Percentiles rank a stretch among this genome's conserved stretches.
These are phyloP conservation scores for Conus ventricosus DNA, from an alignment of 1,140 invertebrate genomes.

Conservation along the genomic window DNA sequence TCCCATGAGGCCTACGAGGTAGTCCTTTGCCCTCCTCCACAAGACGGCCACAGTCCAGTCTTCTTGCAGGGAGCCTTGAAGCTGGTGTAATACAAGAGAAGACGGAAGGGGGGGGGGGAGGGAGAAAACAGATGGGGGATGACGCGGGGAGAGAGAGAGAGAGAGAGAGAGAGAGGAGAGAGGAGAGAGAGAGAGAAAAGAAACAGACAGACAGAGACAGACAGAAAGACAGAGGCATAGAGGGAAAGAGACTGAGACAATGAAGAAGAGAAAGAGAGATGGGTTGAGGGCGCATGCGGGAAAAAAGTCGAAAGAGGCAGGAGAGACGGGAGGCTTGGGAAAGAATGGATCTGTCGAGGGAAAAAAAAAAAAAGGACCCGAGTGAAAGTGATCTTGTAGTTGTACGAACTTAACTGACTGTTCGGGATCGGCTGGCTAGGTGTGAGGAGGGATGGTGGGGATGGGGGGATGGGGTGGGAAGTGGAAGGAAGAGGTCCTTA, in stretches of 20 bases:
- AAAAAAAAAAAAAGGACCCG: background rate
- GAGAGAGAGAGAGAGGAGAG: background rate
- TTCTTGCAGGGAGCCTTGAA: too few relatives aligned
- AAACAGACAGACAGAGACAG: background rate
- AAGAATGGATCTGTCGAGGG: background rate
- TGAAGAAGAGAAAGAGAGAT: background rate
- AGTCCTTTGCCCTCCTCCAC: too few relatives aligned
- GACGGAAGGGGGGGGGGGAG: too few relatives aligned
- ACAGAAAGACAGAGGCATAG: background rate
- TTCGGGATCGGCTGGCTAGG: too few relatives aligned
- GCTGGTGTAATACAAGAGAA: too few relatives aligned
- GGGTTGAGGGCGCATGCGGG: background rate
- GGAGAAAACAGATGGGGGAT: too few relatives aligned
- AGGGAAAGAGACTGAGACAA: background rate
- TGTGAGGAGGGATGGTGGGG: background rate
- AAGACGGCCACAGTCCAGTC: too few relatives aligned
- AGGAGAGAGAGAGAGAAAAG: background rate
- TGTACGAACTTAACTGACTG: too few relatives aligned
- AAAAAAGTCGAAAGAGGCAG: background rate
- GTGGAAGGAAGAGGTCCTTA: background rate
- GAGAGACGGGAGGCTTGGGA: background rate
- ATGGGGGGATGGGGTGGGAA: background rate
- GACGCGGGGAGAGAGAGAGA: background rate
- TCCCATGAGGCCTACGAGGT: too few relatives aligned
- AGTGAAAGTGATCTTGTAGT: background rate